These are phyloP conservation scores for Chionoecetes opilio DNA, from an alignment of 1,140 invertebrate genomes.

Conservation along the genomic window DNA sequence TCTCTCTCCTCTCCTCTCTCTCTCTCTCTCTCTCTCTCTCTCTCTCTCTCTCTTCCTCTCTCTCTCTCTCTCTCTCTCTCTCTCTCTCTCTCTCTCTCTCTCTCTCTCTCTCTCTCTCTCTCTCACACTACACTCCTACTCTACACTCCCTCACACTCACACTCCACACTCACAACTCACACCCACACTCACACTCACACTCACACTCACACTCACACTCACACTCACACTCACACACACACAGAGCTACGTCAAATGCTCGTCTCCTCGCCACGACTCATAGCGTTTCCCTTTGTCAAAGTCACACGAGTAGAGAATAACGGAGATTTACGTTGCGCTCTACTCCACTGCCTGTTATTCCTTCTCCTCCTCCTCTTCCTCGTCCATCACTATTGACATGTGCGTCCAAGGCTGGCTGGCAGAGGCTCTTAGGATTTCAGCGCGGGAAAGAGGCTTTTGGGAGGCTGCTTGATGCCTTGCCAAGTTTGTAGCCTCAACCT, in stretches of 20 bases:
- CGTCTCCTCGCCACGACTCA: too few relatives aligned
- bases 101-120: background rate
- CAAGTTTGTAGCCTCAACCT: background rate
- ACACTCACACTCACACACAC: background rate
- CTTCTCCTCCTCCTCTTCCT: background rate
- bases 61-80: too few relatives aligned
- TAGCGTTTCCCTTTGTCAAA: background rate
- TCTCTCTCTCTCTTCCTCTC: too few relatives aligned
- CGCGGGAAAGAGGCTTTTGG: background rate
- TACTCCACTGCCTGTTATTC: background rate
- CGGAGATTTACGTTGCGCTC: background rate
- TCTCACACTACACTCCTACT: background rate
- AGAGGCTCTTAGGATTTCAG: background rate
- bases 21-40: too few relatives aligned
- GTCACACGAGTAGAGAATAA: too few relatives aligned
- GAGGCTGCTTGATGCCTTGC: background rate
- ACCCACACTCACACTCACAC: constrained; percentile 15
- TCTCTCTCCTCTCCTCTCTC: too few relatives aligned
- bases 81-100: too few relatives aligned
- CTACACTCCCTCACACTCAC: too few relatives aligned
- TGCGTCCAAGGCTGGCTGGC: background rate
- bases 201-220: constrained; percentile 24
- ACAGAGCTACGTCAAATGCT: too few relatives aligned
- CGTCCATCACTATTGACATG: background rate
- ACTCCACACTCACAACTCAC: background rate